Percentiles rank a stretch among this genome's conserved stretches.
Evolutionary conservation across 2,797 vertebrate genomes (phyloP).

Genomic region (Streptopelia turtur): DNA sequence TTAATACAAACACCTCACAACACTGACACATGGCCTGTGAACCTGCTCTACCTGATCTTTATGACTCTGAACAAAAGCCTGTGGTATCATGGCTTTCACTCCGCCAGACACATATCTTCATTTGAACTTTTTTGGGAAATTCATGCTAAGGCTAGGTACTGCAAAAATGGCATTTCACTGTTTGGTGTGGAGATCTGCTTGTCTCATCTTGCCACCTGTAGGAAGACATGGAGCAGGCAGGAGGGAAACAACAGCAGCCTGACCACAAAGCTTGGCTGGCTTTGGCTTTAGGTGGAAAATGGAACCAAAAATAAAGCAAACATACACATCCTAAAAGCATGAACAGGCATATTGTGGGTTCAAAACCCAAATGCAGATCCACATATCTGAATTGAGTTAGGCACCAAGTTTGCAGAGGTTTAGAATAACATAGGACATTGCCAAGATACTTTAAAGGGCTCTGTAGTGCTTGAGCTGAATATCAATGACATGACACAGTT

Average conservation of each 20-base stretch:
- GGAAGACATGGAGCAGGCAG: not conserved
- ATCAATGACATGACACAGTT: conserved; percentile 7
- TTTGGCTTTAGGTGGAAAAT: not conserved
- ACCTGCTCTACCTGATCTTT: conserved; percentile 24
- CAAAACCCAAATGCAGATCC: not conserved
- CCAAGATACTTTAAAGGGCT: not conserved
- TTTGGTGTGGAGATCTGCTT: not conserved
- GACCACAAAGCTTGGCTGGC: not conserved
- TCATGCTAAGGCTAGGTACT: not conserved
- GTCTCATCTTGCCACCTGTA: not conserved
- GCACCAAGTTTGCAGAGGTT: not conserved
- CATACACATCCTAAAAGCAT: not conserved
- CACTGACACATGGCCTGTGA: not conserved
- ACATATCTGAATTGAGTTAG: not conserved
- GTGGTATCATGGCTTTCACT: not conserved
- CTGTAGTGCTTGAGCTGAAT: not conserved
- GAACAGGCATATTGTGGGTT: not conserved
- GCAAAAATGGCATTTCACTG: not conserved
- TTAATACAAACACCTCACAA: not conserved
- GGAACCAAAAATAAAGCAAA: not conserved
- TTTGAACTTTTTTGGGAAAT: not conserved
- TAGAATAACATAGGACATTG: not conserved
- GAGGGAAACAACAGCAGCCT: not conserved
- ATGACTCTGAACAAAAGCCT: not conserved
- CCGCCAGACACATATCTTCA: conserved; percentile 5